These are phyloP conservation scores for Drosophila trapezifrons DNA, from an alignment of 1,140 invertebrate genomes.

Conservation along the genomic window DNA sequence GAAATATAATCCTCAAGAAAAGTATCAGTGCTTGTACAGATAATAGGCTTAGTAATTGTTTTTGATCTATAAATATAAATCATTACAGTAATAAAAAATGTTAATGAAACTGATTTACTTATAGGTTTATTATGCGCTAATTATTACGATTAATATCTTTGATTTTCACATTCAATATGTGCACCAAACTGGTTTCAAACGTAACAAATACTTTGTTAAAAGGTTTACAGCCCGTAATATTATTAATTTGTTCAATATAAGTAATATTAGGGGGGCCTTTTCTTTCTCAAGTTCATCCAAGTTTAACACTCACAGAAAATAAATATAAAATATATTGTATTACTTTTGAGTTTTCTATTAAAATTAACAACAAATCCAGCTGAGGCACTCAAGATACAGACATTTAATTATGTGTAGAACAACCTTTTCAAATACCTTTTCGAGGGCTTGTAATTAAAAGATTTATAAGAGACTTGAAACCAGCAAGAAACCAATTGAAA, in stretches of 20 bases:
- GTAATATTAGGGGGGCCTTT: not conserved
- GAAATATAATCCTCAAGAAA: not conserved
- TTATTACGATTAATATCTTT: not conserved
- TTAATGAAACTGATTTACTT: too few species aligned
- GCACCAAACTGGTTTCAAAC: not conserved
- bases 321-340: not conserved
- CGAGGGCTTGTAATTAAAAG: conserved; percentile 17
- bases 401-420: conserved; percentile 7
- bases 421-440: conserved; percentile 7
- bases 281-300: not conserved
- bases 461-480: conserved; percentile 9
- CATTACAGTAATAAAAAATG: not conserved
- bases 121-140: not conserved
- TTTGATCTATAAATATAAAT: not conserved
- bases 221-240: too few species aligned
- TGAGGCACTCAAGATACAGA: not conserved
- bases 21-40: not conserved
- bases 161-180: not conserved
- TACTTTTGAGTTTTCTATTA: too few species aligned
- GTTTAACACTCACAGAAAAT: not conserved
- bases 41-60: not conserved
- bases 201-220: too few species aligned
- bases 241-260: too few species aligned
- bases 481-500: not conserved
- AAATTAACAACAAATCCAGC: not conserved